Percentiles rank a stretch among this genome's conserved stretches.
phyloP scores from a whole-genome alignment of 2,113 vertebrate species.

The Podiceps cristatus region DNA sequence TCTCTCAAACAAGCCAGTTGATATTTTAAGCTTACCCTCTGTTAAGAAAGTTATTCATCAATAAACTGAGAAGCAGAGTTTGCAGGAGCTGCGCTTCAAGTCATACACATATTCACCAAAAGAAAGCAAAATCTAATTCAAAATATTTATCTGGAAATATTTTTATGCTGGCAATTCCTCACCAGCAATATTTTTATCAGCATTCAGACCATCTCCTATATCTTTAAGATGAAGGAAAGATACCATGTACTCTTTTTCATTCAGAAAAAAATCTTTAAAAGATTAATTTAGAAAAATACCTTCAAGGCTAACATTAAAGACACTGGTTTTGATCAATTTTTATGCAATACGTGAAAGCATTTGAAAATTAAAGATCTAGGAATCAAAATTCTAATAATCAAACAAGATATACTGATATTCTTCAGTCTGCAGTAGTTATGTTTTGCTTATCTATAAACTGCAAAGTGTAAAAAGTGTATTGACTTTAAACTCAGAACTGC shows the following conservation, averaged over 20 bases:
- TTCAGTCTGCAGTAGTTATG: not conserved
- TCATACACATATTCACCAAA: not conserved
- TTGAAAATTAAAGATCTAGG: not conserved
- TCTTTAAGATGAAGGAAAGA: not conserved
- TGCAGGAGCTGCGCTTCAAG: not conserved
- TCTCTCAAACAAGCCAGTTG: not conserved
- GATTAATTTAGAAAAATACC: not conserved
- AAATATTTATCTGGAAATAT: not conserved
- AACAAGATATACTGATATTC: not conserved
- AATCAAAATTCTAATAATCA: not conserved
- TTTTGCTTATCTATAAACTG: not conserved
- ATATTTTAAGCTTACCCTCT: not conserved
- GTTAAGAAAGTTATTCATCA: not conserved
- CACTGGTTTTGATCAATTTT: not conserved
- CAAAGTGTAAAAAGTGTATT: not conserved
- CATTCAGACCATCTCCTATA: not conserved
- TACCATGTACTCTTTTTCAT: not conserved
- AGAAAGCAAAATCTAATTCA: not conserved
- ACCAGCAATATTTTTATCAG: not conserved
- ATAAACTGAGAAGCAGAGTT: not conserved
- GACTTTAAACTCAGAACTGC: not conserved
- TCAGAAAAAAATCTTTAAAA: not conserved
- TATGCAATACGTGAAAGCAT: not conserved
- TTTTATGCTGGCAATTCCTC: not conserved
- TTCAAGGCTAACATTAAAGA: not conserved